These are phyloP conservation scores for Spea bombifrons DNA, from an alignment of 2,113 vertebrate species.

Conservation along the genomic window DNA sequence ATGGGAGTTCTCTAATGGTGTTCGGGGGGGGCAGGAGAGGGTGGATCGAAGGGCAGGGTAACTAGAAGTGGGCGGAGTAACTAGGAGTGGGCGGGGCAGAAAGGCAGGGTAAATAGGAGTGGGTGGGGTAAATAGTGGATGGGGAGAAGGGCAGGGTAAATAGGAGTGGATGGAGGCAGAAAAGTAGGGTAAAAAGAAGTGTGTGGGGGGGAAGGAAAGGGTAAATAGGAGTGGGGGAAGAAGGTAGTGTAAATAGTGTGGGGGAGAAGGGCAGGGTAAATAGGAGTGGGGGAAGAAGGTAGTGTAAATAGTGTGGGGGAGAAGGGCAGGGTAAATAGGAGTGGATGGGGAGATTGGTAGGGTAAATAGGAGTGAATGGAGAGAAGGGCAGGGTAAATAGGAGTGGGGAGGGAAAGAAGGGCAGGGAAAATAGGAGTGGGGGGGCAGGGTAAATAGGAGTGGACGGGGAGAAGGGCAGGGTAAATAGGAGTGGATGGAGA, in stretches of 20 bases:
- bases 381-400: not conserved
- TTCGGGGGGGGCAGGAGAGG: too few relatives aligned
- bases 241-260: not conserved
- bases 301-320: not conserved
- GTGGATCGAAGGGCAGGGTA: too few relatives aligned
- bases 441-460: not conserved
- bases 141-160: not conserved
- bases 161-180: not conserved
- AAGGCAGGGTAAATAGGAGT: too few relatives aligned
- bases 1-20: too few relatives aligned
- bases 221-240: not conserved
- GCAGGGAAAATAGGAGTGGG: not conserved
- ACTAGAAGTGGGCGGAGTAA: too few relatives aligned
- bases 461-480: not conserved
- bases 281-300: not conserved
- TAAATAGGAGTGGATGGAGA: not conserved
- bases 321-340: not conserved
- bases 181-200: not conserved
- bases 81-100: too few relatives aligned
- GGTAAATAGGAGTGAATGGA: not conserved
- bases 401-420: not conserved
- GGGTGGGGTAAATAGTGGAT: too few relatives aligned
- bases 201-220: not conserved
- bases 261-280: not conserved
- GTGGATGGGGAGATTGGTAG: not conserved